Evolutionary conservation across 1,140 invertebrate genomes (phyloP).

Genomic region (Helicoverpa zea): DNA sequence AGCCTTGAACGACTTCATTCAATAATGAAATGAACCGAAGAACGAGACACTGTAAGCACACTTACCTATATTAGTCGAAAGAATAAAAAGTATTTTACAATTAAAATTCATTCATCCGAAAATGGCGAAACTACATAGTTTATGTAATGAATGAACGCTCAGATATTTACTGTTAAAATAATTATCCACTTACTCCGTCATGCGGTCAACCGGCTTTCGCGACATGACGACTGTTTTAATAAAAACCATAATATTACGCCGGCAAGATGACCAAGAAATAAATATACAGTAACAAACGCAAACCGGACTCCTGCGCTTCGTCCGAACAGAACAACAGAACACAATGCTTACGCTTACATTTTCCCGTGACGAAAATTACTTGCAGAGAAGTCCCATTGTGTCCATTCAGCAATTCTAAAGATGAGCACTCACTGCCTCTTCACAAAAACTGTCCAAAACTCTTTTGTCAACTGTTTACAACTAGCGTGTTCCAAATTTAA

Average conservation of each 20-base stretch:
- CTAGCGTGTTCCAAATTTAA: background rate
- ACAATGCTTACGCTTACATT: conserved; percentile 83
- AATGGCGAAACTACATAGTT: background rate
- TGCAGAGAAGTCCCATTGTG: conserved; percentile 74
- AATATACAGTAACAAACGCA: background rate
- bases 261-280: conserved; percentile 16
- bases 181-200: conserved; percentile 21
- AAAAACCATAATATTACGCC: conserved; percentile 7
- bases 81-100: background rate
- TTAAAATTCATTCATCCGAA: background rate
- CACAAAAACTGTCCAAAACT: conserved; percentile 55
- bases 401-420: conserved; percentile 65
- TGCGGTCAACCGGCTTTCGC: background rate
- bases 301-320: conserved; percentile 37
- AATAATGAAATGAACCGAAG: conserved; percentile 39
- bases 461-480: conserved; percentile 32
- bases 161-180: background rate
- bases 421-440: conserved; percentile 65
- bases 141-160: conserved; percentile 4
- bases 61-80: background rate
- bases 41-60: conserved; percentile 16
- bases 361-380: conserved; percentile 77
- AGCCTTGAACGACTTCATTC: conserved; percentile 59
- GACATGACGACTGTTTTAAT: background rate
- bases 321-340: conserved; percentile 55